Evolutionary conservation across 2,888 invertebrate genomes (phyloP), one percentile per base, ranked within the genome.

Genomic region (Leptura quadrifasciata): DNA sequence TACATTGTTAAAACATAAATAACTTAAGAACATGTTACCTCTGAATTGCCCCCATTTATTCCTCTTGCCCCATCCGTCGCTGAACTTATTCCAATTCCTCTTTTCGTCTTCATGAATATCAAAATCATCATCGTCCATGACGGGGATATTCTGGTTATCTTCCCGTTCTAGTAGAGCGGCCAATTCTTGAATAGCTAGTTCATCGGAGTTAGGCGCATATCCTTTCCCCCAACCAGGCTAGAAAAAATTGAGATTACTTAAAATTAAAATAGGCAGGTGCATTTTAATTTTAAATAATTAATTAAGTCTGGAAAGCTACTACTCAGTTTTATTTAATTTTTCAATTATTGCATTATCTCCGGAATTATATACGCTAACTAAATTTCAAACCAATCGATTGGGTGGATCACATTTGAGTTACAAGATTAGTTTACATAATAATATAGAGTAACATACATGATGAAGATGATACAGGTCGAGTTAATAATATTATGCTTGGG

Each of bases 21-120:
- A 39, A 15, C 8, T 15, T 39, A 15, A 15, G 1, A 15, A 39
- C 10, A 2, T 35, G 57, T 81, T 80, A 91, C 91, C 92, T 86
- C 91, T 88, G 83, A 92, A 91, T 85, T 91, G 92, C 76, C 91
- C 91, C 92, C 92, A 92, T 79, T 90, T 88, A 5, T 93, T 92
- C 74, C 94, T 90, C 89, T 95, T 95, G 84, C 94, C 95, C 94
- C 94, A 95, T 18, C 93, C 93, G n/a, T 86, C 93, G 86, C 93
- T 93, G 86, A 94, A 91, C 60, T 92, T 91, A 70, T 92, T 92
- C 94, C 94, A 94, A 65, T 92, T 92, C 75, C 93, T 91, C 88
- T 94, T 94, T 81, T 93, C 91, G 79, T 89, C 88, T 58, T 89
- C 79, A 31, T 84, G 83, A n/a, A 80, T 72, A 12, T 83, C 82